Conservation (phyloP, 2,797 vertebrate genomes). For the Morus bassanus region DNA sequence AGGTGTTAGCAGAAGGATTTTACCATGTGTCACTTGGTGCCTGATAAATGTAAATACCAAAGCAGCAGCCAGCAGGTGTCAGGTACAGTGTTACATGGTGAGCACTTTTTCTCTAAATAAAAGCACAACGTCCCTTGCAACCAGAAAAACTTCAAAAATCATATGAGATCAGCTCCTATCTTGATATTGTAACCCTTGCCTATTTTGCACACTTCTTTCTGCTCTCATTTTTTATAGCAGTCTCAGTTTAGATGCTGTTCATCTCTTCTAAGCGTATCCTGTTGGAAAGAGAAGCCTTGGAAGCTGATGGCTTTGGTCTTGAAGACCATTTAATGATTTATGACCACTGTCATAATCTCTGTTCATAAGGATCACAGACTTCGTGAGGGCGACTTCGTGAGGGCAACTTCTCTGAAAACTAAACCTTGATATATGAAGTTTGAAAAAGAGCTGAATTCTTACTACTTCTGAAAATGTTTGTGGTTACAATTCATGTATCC, state of each 20-base stretch:
- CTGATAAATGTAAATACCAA: background rate
- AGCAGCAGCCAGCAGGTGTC: background rate
- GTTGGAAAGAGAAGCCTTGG: background rate
- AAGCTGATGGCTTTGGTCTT: background rate
- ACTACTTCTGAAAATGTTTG: background rate
- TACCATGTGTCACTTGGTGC: fast-evolving
- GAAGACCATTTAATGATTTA: background rate
- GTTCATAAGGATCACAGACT: background rate
- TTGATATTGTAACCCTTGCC: background rate
- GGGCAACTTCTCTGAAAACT: background rate
- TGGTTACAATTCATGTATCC: background rate
- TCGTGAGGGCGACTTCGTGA: background rate
- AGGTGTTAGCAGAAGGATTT: background rate
- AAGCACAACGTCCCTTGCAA: background rate
- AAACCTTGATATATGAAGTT: background rate
- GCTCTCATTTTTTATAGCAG: background rate
- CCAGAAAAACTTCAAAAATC: background rate
- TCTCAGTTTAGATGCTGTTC: background rate
- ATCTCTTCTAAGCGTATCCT: background rate
- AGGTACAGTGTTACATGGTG: fast-evolving
- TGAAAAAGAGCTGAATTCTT: background rate
- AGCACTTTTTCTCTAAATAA: background rate
- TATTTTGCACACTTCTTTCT: background rate
- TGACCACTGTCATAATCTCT: background rate
- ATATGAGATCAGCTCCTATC: background rate